Base-by-base conservation (phyloP, 2,888 invertebrate species). In the Cryptus armator region DNA sequence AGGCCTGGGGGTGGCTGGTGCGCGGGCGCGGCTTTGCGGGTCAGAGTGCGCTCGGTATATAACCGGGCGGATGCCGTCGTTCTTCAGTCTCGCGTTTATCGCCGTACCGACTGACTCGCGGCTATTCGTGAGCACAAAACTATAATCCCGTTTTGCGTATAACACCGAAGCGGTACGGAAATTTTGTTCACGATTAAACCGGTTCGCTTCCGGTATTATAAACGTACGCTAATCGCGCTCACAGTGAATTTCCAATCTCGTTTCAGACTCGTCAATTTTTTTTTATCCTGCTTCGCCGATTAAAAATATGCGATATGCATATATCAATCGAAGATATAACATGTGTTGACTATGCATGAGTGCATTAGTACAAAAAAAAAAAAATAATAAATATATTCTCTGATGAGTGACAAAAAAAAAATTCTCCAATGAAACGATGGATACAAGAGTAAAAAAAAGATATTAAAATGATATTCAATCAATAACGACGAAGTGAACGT, bases 21-120 rank as follows among this genome's bases (percentile, higher is more conserved):
- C 93, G 93, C 93, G 90, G 92, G 93, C 93, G 93, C 92, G 91
- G 90, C 91, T 92, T 92, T 91, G 92, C 92, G 92, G 93, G 92
- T 92, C 93, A 92, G 90, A 92, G 92, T 91, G 92, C 91, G 91
- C 91, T 88, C 91, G 92, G 92, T 93, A 93, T 93, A 93, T 93
- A 93, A 92, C 92, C 92, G 92, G 92, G 93, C 91, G 92, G 92
- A 91, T 92, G 91, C 92, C 92, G 88, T 90, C 92, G 91, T 90
- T 89, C 91, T 91, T 92, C 89, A 93, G 93, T 93, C 90, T 92
- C 89, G 92, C 92, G 93, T 89, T 90, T 90, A 91, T 89, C 91
- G 91, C 90, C 91, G 90, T 86, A 88, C 89, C 86, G 90, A 86
- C 90, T n/a, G 89, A 86, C 87, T 82, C 81, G 83, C 70, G 68